These are phyloP conservation scores for Galeruca laticollis DNA, from an alignment of 2,888 invertebrate genomes.

Conservation along the genomic window DNA sequence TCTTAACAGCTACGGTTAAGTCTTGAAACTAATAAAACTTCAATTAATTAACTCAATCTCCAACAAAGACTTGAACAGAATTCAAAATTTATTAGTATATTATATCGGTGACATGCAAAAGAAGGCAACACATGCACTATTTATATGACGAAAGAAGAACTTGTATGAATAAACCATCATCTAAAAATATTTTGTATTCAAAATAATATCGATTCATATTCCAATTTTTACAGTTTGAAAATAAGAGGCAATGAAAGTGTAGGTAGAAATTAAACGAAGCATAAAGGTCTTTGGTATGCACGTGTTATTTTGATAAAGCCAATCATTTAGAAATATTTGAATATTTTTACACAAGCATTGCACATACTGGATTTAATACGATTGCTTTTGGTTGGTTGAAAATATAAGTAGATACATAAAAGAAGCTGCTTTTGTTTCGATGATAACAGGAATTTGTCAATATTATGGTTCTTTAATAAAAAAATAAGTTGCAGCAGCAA, in stretches of 20 bases:
- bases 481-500: no score
- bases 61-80: not conserved
- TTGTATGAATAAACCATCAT: not conserved
- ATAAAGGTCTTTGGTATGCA: conserved; percentile 19
- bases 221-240: conserved; percentile 1
- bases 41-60: not conserved
- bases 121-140: conserved; percentile 1
- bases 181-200: not conserved
- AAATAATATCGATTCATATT: not conserved
- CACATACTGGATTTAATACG: not conserved
- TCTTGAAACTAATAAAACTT: not conserved
- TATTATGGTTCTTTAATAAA: no score
- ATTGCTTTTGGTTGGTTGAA: not conserved
- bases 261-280: conserved; percentile 3
- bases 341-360: not conserved
- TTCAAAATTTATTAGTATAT: not conserved
- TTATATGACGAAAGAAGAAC: not conserved
- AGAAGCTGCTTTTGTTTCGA: not conserved
- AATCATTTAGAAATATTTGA: not conserved
- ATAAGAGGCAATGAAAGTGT: not conserved
- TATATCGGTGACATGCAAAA: not conserved
- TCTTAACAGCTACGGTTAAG: not conserved
- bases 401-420: not conserved
- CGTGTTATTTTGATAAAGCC: not conserved
- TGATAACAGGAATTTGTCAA: not conserved